These are phyloP conservation scores for Oncopodura yosiiana DNA, from an alignment of 1,140 invertebrate species.

Conservation along the genomic window DNA sequence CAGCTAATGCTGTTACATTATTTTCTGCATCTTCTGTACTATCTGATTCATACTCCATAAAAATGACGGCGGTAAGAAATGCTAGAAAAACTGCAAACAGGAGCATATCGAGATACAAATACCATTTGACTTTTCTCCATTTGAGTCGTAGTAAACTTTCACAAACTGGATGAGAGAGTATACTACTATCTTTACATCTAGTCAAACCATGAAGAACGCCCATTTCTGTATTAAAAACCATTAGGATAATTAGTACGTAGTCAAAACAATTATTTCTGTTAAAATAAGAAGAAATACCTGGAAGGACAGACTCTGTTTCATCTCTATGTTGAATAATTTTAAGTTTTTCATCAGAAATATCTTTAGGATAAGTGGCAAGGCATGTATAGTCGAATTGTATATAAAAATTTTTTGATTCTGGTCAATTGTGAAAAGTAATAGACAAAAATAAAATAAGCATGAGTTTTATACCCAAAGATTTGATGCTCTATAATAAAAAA, in stretches of 20 bases:
- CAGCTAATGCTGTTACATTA: slow-evolving; percentile 13
- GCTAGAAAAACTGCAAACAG: slow-evolving; percentile 36
- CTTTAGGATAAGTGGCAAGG: slow-evolving; percentile 34
- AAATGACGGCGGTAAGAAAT: slow-evolving; percentile 35
- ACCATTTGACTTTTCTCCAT: slow-evolving; percentile 37
- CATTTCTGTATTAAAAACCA: slow-evolving; percentile 31
- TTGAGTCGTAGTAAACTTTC: slow-evolving; percentile 34
- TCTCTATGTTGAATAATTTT: slow-evolving; percentile 33
- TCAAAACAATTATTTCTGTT: no score
- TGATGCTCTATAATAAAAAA: no score
- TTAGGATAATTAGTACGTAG: no score
- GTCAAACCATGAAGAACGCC: slow-evolving; percentile 34
- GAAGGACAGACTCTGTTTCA: slow-evolving; percentile 32
- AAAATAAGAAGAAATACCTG: not conserved
- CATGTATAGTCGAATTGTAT: slow-evolving; percentile 36
- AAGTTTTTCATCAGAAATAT: slow-evolving; percentile 34
- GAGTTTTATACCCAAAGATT: no score
- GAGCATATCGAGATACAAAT: slow-evolving; percentile 36
- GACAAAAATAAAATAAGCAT: no score
- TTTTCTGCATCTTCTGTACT: slow-evolving; percentile 9
- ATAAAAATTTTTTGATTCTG: slow-evolving; percentile 35
- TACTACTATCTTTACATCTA: slow-evolving; percentile 31
- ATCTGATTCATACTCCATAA: slow-evolving; percentile 36
- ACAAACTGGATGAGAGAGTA: slow-evolving; percentile 35
- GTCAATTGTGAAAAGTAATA: no score